Conservation (phyloP, 1,140 invertebrate genomes). For the Spodoptera frugiperda region DNA sequence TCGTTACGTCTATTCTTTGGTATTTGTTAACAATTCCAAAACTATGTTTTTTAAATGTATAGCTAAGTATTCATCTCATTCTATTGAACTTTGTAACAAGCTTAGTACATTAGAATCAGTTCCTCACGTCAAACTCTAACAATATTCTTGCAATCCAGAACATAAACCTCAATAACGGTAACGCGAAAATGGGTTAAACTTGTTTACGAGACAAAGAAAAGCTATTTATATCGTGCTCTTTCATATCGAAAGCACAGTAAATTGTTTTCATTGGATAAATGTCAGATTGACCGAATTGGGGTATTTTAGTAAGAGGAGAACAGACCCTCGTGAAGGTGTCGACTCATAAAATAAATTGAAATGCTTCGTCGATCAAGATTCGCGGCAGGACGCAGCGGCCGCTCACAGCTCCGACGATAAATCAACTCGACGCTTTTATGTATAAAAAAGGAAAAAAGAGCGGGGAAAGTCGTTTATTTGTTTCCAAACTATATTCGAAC, state of each 20-base stretch:
- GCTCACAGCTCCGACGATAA: slow-evolving; percentile 74
- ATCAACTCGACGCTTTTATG: slow-evolving; percentile 82
- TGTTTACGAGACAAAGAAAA: slow-evolving; percentile 12
- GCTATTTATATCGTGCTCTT: slow-evolving; percentile 10
- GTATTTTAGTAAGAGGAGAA: slow-evolving; percentile 57
- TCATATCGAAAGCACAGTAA: slow-evolving; percentile 37
- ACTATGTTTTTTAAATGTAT: too few relatives aligned
- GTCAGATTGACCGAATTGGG: slow-evolving; percentile 53
- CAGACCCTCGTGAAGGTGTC: slow-evolving; percentile 69
- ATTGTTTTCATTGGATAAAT: slow-evolving; percentile 56
- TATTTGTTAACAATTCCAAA: too few relatives aligned
- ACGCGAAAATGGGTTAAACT: slow-evolving; percentile 8
- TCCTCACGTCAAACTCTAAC: too few relatives aligned
- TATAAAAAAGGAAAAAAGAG: slow-evolving; percentile 75
- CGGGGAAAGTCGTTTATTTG: slow-evolving; percentile 81
- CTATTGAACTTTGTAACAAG: too few relatives aligned
- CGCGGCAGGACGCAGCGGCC: slow-evolving; percentile 70
- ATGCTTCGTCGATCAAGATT: slow-evolving; percentile 80
- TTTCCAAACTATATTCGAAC: slow-evolving; percentile 81
- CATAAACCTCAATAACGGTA: too few relatives aligned
- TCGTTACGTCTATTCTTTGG: too few relatives aligned
- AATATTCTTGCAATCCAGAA: too few relatives aligned
- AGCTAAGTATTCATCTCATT: too few relatives aligned
- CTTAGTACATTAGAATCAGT: too few relatives aligned
- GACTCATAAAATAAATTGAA: slow-evolving; percentile 84